phyloP scores from a whole-genome alignment of 2,888 invertebrate genomes.

The Amaurobius ferox region DNA sequence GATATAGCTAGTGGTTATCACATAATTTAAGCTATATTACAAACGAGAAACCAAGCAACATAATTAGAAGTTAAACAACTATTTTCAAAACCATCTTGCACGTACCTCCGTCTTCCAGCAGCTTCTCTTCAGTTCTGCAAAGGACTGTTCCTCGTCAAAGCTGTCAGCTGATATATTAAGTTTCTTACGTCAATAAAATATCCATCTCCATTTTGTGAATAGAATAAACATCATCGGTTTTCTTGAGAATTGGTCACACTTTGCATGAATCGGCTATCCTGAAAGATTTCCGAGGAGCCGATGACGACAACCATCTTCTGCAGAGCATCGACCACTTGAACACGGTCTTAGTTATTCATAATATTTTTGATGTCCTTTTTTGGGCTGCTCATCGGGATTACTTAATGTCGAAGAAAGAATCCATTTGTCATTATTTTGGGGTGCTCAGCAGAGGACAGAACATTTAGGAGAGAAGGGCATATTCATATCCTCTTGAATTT shows the following conservation, averaged over 20 bases:
- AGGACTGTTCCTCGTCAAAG: not conserved
- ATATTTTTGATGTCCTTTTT: not conserved
- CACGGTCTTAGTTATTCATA: not conserved
- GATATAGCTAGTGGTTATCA: too few relatives aligned
- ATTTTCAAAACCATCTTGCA: not conserved
- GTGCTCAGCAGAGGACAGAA: constrained; percentile 32
- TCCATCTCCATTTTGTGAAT: not conserved
- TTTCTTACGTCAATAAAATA: not conserved
- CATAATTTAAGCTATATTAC: too few relatives aligned
- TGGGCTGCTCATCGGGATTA: not conserved
- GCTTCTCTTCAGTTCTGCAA: not conserved
- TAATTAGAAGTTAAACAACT: too few relatives aligned
- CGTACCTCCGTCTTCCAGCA: not conserved
- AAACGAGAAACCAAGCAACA: not conserved
- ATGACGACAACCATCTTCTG: not conserved
- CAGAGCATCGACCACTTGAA: constrained; percentile 10
- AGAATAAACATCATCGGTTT: not conserved
- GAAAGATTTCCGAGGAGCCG: not conserved
- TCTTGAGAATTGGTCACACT: not conserved
- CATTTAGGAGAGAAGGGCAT: constrained; percentile 61
- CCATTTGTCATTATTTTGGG: constrained; percentile 45
- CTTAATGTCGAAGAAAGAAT: not conserved
- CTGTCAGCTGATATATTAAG: not conserved
- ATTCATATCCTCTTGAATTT: constrained; percentile 66
- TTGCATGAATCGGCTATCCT: not conserved